Conservation (phyloP, 2,113 vertebrate genomes). For the Stegostoma tigrinum region DNA sequence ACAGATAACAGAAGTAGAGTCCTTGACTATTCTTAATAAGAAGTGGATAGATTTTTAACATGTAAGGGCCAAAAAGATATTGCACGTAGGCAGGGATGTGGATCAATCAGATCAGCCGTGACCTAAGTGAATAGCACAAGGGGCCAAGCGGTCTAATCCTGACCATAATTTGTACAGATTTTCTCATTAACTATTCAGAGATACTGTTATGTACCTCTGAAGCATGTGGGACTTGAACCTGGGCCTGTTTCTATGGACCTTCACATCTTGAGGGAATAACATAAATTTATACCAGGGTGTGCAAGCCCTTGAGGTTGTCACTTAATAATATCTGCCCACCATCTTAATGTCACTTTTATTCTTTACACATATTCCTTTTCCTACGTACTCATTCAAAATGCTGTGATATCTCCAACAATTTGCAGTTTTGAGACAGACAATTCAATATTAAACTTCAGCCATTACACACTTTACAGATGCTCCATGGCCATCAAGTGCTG, state of each 20-base stretch:
- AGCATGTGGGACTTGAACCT: too few relatives aligned
- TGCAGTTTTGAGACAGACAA: background rate
- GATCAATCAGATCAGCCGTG: too few relatives aligned
- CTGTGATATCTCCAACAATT: background rate
- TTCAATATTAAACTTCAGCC: background rate
- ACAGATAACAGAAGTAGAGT: too few relatives aligned
- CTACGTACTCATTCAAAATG: background rate
- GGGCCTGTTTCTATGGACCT: background rate
- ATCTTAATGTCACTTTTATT: background rate
- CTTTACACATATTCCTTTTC: background rate
- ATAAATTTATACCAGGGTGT: background rate
- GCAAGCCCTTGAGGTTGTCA: background rate
- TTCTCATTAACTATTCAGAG: too few relatives aligned
- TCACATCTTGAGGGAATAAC: background rate
- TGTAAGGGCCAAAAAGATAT: too few relatives aligned
- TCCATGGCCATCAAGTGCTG: background rate
- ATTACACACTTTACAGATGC: background rate
- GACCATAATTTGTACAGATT: too few relatives aligned
- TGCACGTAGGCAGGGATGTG: too few relatives aligned
- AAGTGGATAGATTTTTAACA: too few relatives aligned
- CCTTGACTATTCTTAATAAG: too few relatives aligned
- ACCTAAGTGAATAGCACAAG: too few relatives aligned
- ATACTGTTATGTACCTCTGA: too few relatives aligned
- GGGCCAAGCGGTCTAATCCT: too few relatives aligned
- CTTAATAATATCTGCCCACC: background rate